A percentile compares a stretch with the other conserved stretches of the same genome.
Conservation (phyloP, 2,888 invertebrate species). For the Herminia tarsipennalis region DNA sequence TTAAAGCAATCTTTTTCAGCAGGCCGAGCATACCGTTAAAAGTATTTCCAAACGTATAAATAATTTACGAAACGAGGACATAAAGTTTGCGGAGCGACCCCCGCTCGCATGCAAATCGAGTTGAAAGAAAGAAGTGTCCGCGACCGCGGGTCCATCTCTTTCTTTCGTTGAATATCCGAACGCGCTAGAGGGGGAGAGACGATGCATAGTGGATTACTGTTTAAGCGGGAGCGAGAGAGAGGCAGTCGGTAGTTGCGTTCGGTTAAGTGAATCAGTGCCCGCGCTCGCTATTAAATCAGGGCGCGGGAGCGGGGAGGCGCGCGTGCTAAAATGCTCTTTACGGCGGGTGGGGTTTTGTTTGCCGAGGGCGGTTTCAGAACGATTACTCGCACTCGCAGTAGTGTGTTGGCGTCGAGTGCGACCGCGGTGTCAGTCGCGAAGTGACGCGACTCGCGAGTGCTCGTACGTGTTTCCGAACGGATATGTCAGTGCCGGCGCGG, state of each 20-base stretch:
- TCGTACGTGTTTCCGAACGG: constrained; percentile 60
- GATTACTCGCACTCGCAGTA: constrained; percentile 70
- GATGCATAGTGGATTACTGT: constrained; percentile 45
- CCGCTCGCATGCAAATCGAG: constrained; percentile 83
- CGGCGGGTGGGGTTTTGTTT: constrained; percentile 84
- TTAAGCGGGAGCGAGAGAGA: constrained; percentile 68
- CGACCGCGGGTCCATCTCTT: constrained; percentile 69
- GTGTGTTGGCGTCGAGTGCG: constrained; percentile 47
- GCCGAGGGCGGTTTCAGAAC: constrained; percentile 81
- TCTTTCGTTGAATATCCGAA: constrained; percentile 51
- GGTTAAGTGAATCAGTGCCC: constrained; percentile 85
- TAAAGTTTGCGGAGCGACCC: constrained; percentile 83
- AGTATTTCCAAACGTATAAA: constrained; percentile 84
- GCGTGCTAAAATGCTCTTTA: constrained; percentile 83
- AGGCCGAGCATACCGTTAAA: constrained; percentile 76
- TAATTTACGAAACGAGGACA: constrained; percentile 85
- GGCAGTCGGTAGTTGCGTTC: constrained; percentile 78
- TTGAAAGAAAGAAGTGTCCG: constrained; percentile 81
- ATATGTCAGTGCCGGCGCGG: constrained; percentile 72
- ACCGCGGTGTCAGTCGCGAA: constrained; percentile 56
- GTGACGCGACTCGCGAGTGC: constrained; percentile 63
- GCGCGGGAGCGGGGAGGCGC: constrained; percentile 76
- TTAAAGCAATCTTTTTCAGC: constrained; percentile 77
- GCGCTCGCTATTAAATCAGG: constrained; percentile 84
- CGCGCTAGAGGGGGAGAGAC: constrained; percentile 51